Evolutionary conservation across 1,140 invertebrate species (phyloP), one percentile per base, ranked within the genome.

Genomic region (Tetranychus urticae): DNA sequence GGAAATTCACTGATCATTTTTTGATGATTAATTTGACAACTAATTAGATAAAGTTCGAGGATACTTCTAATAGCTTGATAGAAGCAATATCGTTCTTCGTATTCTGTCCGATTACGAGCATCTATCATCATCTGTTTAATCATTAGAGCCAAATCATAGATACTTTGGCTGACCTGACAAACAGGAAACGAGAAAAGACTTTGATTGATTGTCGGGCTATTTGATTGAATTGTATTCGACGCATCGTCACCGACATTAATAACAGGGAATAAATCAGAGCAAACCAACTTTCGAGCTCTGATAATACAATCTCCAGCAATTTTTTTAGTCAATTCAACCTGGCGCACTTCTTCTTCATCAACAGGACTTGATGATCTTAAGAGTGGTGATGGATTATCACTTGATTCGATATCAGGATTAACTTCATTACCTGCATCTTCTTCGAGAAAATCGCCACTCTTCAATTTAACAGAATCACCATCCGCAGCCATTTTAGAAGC

Each of bases 1-100:
- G 88, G 87, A 66, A 90, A 82, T 6, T 79, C 84, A 68, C 83
- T 77, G 35, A 91, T 74, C 65, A 81, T 79, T 65, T 82, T 80
- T 68, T 81, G 80, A 72, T 91, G 87, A 68, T 83, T 78, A 62
- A 81, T 79, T 1, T 84, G 83, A 31, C 88, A 80, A 56, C 86
- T 78, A 59, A 77, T 77, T 54, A 80, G 79, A 70, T 88, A 93
- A 61, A 85, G 74, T 67, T 84, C 81, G 67, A 90, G 80, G 65
- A 90, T 80, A 65, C 83, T 79, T 56, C 82, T 72, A 12, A 79
- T 79, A 35, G 81, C 80, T 60, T 62, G 50, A 23, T 31, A 52
- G 5, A 23, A 2, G 13, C 13, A 4, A 52, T 52, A 52, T 4
- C 31, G n/a, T 52, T 52, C 50, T 23, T 52, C 50, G 31, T 23